These are phyloP conservation scores for Perizoma affinitatum DNA, from an alignment of 2,888 invertebrate genomes.

Conservation along the genomic window DNA sequence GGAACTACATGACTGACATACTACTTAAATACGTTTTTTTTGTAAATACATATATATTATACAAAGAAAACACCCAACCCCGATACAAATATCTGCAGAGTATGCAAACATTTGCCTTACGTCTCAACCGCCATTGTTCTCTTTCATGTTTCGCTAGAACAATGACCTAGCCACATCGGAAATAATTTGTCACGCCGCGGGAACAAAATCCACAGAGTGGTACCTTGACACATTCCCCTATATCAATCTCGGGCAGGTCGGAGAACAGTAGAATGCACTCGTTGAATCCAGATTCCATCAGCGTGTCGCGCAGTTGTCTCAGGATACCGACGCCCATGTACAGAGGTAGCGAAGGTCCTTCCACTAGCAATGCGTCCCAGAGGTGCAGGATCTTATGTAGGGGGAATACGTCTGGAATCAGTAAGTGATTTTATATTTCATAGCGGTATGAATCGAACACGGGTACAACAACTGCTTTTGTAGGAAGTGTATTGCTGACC, in stretches of 20 bases:
- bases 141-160: too few relatives aligned
- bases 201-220: background rate
- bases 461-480: conserved; percentile 1
- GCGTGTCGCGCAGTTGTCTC: conserved; percentile 91
- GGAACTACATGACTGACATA: too few relatives aligned
- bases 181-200: too few relatives aligned
- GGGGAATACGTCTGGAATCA: conserved; percentile 95
- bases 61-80: too few relatives aligned
- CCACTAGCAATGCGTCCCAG: conserved; percentile 98
- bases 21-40: too few relatives aligned
- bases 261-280: conserved; percentile 99
- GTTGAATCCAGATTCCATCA: conserved; percentile 97
- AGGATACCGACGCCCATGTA: conserved; percentile 97
- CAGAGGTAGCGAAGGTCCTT: conserved; percentile 96
- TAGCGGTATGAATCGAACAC: conserved; percentile 16
- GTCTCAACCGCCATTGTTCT: too few relatives aligned
- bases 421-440: background rate
- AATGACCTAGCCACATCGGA: too few relatives aligned
- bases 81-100: too few relatives aligned
- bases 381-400: conserved; percentile 98
- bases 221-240: conserved; percentile 93
- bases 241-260: conserved; percentile 98
- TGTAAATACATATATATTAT: too few relatives aligned
- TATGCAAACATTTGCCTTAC: too few relatives aligned
- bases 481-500: too few relatives aligned